These are phyloP conservation scores for Dipodomys stephensi DNA, from an alignment of 2,113 vertebrate genomes.

Conservation along the genomic window DNA sequence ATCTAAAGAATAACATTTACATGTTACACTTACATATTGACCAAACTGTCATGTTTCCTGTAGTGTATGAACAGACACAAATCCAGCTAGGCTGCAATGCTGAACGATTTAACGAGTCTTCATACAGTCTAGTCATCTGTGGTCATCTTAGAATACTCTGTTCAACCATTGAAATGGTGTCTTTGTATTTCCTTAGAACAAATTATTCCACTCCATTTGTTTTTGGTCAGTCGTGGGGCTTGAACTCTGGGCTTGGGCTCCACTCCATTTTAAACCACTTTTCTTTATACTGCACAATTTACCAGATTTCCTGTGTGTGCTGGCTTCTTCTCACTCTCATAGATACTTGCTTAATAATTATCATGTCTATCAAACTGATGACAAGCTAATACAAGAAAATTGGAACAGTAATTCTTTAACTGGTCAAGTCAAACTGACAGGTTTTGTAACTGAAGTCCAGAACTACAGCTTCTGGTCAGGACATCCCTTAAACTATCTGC, in stretches of 20 bases:
- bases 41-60: background rate
- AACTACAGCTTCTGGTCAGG: background rate
- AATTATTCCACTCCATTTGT: too few relatives aligned
- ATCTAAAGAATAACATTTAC: background rate
- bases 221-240: too few relatives aligned
- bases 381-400: background rate
- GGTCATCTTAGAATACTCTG: too few relatives aligned
- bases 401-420: background rate
- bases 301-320: background rate
- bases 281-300: background rate
- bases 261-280: too few relatives aligned
- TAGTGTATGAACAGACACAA: too few relatives aligned
- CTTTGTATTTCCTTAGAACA: background rate
- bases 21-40: background rate
- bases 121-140: too few relatives aligned
- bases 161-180: background rate
- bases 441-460: background rate
- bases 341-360: background rate
- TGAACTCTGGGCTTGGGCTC: too few relatives aligned
- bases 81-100: too few relatives aligned
- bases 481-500: background rate
- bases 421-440: too few relatives aligned
- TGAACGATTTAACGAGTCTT: too few relatives aligned
- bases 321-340: background rate
- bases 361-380: background rate